Evolutionary conservation across 1,140 invertebrate genomes (phyloP).

Genomic region (Phocides pigmalion): DNA sequence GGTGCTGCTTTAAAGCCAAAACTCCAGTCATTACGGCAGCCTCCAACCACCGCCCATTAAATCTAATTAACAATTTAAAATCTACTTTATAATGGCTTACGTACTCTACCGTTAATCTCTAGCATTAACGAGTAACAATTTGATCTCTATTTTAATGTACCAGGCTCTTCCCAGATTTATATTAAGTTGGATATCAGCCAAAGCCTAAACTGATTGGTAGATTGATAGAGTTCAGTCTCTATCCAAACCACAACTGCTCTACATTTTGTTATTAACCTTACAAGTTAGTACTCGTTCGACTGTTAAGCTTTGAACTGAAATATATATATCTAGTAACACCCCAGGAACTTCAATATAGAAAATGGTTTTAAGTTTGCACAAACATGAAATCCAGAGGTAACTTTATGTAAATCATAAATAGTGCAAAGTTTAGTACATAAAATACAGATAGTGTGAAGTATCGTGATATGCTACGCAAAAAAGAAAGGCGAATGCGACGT

Average conservation of each 20-base stretch:
- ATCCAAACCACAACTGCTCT: slow-evolving; percentile 7
- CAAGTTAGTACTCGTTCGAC: no score
- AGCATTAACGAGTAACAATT: slow-evolving; percentile 18
- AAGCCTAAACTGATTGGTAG: slow-evolving; percentile 30
- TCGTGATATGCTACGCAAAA: no score
- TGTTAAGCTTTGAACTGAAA: no score
- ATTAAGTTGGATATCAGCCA: slow-evolving; percentile 27
- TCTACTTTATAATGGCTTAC: slow-evolving; percentile 28
- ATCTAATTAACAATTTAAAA: slow-evolving; percentile 35
- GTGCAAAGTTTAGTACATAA: no score
- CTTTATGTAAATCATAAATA: no score
- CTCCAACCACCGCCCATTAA: slow-evolving; percentile 24
- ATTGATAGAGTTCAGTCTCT: slow-evolving; percentile 23
- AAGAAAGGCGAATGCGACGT: no score
- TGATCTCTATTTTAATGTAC: slow-evolving; percentile 26
- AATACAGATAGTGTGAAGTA: no score
- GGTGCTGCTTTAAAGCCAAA: slow-evolving; percentile 22
- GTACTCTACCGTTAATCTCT: slow-evolving; percentile 18
- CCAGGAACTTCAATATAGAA: no score
- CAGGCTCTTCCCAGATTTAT: slow-evolving; percentile 19
- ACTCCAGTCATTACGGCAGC: slow-evolving; percentile 18
- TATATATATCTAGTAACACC: no score
- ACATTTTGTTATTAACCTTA: neutral
- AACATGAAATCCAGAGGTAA: no score
- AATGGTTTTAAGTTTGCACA: no score